Conservation (phyloP, 2,888 invertebrate genomes). For the Lycocerus yunnanus region DNA sequence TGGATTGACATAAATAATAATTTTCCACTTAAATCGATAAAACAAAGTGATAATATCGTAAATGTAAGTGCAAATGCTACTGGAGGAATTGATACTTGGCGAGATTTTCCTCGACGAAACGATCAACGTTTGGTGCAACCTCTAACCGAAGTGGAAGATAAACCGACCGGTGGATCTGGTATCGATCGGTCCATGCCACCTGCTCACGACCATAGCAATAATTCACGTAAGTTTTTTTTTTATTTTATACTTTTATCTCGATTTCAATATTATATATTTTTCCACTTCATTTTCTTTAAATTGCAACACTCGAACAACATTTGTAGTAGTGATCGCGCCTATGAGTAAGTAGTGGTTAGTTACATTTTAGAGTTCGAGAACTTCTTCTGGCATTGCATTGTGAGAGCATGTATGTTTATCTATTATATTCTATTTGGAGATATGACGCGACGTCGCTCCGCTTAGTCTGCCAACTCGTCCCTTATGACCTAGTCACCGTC, state of each 20-base stretch:
- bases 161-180: constrained; percentile 23
- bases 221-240: constrained; percentile 48
- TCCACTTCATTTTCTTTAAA: not conserved
- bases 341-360: not conserved
- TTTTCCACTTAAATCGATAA: constrained; percentile 1
- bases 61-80: constrained; percentile 33
- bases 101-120: constrained; percentile 28
- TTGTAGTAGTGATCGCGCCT: not conserved
- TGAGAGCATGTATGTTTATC: constrained; percentile 34
- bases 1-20: constrained; percentile 15
- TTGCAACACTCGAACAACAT: not conserved
- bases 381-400: constrained; percentile 20
- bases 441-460: constrained; percentile 37
- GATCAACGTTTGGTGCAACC: constrained; percentile 24
- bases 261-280: not conserved
- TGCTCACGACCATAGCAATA: constrained; percentile 48
- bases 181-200: constrained; percentile 49
- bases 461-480: constrained; percentile 40
- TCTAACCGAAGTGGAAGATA: constrained; percentile 19
- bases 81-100: constrained; percentile 31
- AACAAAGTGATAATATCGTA: constrained; percentile 29
- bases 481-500: constrained; percentile 39
- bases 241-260: not conserved
- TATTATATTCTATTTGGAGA: constrained; percentile 16
- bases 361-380: not conserved